phyloP scores from a whole-genome alignment of 2,797 vertebrate species.

The Gila robusta region DNA sequence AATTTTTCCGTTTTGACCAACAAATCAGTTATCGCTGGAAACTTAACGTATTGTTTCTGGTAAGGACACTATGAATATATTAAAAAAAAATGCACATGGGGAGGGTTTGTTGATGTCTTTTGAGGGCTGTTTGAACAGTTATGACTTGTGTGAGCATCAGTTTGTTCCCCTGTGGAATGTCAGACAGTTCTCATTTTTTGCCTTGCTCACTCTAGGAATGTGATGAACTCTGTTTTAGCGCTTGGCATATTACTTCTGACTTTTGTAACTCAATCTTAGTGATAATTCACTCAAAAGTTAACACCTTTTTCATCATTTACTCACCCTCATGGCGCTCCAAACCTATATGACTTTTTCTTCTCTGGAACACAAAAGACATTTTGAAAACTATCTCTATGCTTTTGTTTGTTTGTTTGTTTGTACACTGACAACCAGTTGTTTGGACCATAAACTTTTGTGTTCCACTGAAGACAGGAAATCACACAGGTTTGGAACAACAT shows the following conservation, averaged over 20 bases:
- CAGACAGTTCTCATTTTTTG: conserved; percentile 39
- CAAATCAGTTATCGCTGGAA: background rate
- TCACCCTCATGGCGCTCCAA: background rate
- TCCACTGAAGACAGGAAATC: background rate
- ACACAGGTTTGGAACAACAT: background rate
- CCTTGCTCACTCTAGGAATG: conserved; percentile 51
- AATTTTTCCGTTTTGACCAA: background rate
- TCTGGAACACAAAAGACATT: background rate
- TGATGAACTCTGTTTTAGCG: conserved; percentile 31
- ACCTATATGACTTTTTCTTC: background rate
- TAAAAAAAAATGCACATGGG: background rate
- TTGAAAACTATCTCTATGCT: background rate
- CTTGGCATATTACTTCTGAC: background rate
- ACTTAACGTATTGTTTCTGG: background rate
- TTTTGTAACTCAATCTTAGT: background rate
- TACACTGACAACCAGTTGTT: background rate
- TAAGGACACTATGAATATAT: background rate
- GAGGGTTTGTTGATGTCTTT: conserved; percentile 28
- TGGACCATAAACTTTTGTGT: background rate
- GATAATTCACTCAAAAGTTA: background rate
- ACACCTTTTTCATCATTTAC: background rate
- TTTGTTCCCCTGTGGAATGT: conserved; percentile 37
- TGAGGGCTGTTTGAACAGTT: conserved; percentile 21
- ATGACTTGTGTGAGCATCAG: conserved; percentile 21
- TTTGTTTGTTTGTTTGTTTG: background rate